These are phyloP conservation scores for Blastomussa wellsi DNA, from an alignment of 92 coral and sea anemone species.

Conservation along the genomic window DNA sequence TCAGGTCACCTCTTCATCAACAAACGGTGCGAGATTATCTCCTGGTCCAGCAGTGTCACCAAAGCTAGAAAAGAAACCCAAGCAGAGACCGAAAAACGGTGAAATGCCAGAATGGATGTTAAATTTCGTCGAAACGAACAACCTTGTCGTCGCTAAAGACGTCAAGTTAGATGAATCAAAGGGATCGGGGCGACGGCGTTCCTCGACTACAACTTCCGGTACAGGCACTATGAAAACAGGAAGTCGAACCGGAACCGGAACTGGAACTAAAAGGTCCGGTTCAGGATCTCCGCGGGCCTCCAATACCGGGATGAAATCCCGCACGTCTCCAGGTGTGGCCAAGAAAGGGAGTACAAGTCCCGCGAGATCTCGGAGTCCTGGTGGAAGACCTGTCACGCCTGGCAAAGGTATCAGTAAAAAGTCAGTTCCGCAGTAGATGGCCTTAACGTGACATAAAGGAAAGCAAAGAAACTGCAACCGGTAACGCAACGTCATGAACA, in stretches of 20 bases:
- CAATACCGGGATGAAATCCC: constrained; percentile 32
- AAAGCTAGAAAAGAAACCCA: constrained; percentile 35
- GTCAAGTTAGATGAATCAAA: constrained; percentile 76
- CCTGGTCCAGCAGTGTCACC: constrained; percentile 19
- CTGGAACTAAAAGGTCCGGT: constrained; percentile 28
- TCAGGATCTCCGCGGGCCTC: constrained; percentile 22
- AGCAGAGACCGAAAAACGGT: constrained; percentile 52
- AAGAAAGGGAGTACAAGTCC: constrained; percentile 23
- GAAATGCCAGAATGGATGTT: constrained; percentile 95
- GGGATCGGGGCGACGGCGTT: constrained; percentile 31
- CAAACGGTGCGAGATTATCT: constrained; percentile 34
- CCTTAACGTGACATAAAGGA: not conserved
- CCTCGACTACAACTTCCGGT: constrained; percentile 41
- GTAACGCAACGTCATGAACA: not conserved
- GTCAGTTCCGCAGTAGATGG: constrained; percentile 11
- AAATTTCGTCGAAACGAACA: constrained; percentile 76
- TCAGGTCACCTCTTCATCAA: constrained; percentile 31
- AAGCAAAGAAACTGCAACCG: not conserved
- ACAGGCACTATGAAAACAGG: constrained; percentile 30
- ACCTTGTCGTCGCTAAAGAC: constrained; percentile 79
- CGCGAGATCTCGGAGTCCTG: constrained; percentile 11
- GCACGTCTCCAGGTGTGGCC: constrained; percentile 29
- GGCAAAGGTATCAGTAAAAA: constrained; percentile 4
- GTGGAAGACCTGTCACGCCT: constrained; percentile 39
- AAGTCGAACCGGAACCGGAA: constrained; percentile 51